Base-by-base conservation (phyloP, 2,888 invertebrate species). In the Druceiella hillmani region DNA sequence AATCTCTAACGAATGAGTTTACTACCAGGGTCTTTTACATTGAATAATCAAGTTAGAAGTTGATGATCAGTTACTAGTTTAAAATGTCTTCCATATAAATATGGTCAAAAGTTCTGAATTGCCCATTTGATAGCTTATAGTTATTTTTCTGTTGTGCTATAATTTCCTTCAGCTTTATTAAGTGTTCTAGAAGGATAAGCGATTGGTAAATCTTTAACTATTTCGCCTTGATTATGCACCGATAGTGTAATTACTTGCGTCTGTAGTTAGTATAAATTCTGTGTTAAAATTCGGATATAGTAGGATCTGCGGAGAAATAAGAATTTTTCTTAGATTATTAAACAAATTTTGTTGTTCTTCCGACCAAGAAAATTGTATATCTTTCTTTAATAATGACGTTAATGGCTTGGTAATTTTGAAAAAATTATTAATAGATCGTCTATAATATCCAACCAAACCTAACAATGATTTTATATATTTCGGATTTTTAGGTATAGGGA, bases 211-310 rank as follows among this genome's bases (percentile, higher is more conserved):
- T 57, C 54, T 20, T 49, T 38, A 6, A 46, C 48, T 20, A 48
- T 41, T 2, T 41, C 25, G 9, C 41, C 41, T 38, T 57, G 56
- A 4, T 48, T 49, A 3, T 2, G 52, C 46, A 2, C 54, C 56
- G 5, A 58, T 40, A 2, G 55, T 53, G 14, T 38, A 47, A 26
- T 49, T 45, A 4, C 48, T 48, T 1, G 55, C 54, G 33, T 57
- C 57, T 0, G 57, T 57, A 0, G 54, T 56, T 3, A 59, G 20
- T 13, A 47, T 42, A 34, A 59, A 57, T 17, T 36, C 25, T 46
- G 48, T 43, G 2, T 32, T 27, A 43, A 54, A 55, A 44, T 57
- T 50, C 4, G 56, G 55, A 35, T 54, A 55, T 42, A 53, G 45
- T 10, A 52, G 37, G 10, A 52, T 55, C 6, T 6, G 6, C 9